Percentiles rank a stretch among this genome's conserved stretches.
phyloP scores from a whole-genome alignment of 2,797 vertebrate genomes.

The Helarctos malayanus region DNA sequence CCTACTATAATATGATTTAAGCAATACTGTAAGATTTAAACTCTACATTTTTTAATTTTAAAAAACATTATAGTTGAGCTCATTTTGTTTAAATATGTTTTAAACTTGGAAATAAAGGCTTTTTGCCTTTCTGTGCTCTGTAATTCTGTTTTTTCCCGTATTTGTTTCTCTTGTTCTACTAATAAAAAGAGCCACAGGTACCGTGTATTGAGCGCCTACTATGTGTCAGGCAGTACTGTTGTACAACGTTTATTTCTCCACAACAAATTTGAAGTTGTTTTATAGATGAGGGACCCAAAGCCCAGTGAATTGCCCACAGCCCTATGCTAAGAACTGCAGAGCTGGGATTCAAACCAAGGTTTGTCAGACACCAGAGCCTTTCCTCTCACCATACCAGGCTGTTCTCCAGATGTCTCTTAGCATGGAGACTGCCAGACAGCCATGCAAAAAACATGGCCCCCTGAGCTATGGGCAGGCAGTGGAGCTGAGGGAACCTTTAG shows the following conservation, averaged over 20 bases:
- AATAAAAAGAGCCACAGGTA: background rate
- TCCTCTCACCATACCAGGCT: background rate
- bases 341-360: background rate
- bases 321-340: background rate
- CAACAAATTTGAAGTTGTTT: background rate
- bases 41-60: background rate
- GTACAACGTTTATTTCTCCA: background rate
- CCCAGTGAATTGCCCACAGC: background rate
- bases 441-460: background rate
- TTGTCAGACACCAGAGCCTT: background rate
- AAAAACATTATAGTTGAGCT: background rate
- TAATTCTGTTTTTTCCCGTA: background rate
- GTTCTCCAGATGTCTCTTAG: background rate
- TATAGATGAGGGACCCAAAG: background rate
- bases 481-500: background rate
- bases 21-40: background rate
- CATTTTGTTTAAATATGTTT: slow-evolving; percentile 43
- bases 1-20: background rate
- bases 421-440: background rate
- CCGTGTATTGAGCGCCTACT: background rate
- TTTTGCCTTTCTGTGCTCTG: slow-evolving; percentile 15
- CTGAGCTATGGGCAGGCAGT: background rate
- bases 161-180: background rate
- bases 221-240: background rate
- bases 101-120: background rate